A percentile compares a stretch with the other conserved stretches of the same genome.
Evolutionary conservation across 2,797 vertebrate genomes (phyloP).

Genomic region (Sebastiscus tertius): DNA sequence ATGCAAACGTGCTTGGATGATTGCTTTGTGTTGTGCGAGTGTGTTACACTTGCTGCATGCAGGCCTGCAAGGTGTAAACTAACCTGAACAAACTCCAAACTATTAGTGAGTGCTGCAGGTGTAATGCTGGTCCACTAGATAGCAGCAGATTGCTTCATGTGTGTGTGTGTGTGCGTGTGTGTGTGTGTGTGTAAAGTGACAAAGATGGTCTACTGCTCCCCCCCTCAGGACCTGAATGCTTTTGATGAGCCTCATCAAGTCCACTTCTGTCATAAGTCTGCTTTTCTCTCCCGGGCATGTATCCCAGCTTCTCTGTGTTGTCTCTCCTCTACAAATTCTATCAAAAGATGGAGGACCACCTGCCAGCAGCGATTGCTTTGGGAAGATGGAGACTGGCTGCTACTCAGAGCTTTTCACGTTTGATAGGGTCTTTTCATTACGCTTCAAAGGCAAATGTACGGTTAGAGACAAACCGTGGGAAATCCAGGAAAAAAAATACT

Average conservation of each 20-base stretch:
- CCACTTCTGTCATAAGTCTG: slow-evolving; percentile 55
- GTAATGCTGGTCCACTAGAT: slow-evolving; percentile 75
- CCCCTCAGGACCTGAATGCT: slow-evolving; percentile 47
- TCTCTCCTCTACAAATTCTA: slow-evolving; percentile 62
- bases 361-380: slow-evolving; percentile 64
- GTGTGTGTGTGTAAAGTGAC: slow-evolving; percentile 9
- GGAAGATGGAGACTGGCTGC: slow-evolving; percentile 51
- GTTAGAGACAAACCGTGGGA: slow-evolving; percentile 42
- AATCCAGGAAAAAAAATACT: slow-evolving; percentile 37
- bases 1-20: background rate
- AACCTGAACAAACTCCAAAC: slow-evolving; percentile 19
- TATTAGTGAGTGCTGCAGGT: slow-evolving; percentile 60
- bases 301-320: slow-evolving; percentile 52
- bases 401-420: slow-evolving; percentile 63
- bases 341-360: slow-evolving; percentile 69
- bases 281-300: slow-evolving; percentile 47
- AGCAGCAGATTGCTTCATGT: slow-evolving; percentile 66
- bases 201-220: slow-evolving; percentile 43
- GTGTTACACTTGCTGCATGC: slow-evolving; percentile 5
- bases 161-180: slow-evolving; percentile 30
- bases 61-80: slow-evolving; percentile 33
- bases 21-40: slow-evolving; percentile 5
- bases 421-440: slow-evolving; percentile 64
- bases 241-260: slow-evolving; percentile 70
- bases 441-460: slow-evolving; percentile 51